phyloP scores from a whole-genome alignment of 1,140 invertebrate genomes.

The Papilio helenus region DNA sequence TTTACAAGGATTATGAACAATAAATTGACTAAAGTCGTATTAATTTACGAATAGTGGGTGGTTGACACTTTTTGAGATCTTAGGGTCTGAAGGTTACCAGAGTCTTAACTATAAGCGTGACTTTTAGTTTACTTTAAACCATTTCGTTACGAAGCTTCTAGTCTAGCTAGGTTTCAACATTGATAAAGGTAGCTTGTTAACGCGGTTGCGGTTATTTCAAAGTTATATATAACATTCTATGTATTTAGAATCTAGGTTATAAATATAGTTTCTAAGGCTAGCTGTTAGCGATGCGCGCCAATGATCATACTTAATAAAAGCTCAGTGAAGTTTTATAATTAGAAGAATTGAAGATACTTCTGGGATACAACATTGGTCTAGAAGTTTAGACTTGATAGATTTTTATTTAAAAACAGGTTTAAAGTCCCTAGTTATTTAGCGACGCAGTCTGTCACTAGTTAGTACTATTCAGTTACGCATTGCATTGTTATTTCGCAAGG shows the following conservation, averaged over 20 bases:
- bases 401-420: neutral
- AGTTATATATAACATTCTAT: too few relatives aligned
- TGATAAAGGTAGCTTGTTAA: too few relatives aligned
- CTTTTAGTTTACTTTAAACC: too few relatives aligned
- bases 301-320: neutral
- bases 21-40: neutral
- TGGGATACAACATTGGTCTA: neutral
- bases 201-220: too few relatives aligned
- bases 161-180: too few relatives aligned
- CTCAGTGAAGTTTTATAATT: neutral
- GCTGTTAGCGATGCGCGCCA: neutral
- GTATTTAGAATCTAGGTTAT: too few relatives aligned
- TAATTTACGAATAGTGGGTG: neutral
- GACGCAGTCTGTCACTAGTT: neutral
- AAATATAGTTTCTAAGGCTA: too few relatives aligned
- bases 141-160: too few relatives aligned
- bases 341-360: neutral
- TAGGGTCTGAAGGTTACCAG: too few relatives aligned
- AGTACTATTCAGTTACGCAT: conserved; percentile 3
- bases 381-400: neutral
- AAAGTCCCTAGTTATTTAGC: neutral
- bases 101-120: too few relatives aligned
- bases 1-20: neutral
- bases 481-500: conserved; percentile 17
- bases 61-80: too few relatives aligned